A percentile compares a stretch with the other conserved stretches of the same genome.
Evolutionary conservation across 2,797 vertebrate species (phyloP).

Genomic region (Tolypeutes matacus): DNA sequence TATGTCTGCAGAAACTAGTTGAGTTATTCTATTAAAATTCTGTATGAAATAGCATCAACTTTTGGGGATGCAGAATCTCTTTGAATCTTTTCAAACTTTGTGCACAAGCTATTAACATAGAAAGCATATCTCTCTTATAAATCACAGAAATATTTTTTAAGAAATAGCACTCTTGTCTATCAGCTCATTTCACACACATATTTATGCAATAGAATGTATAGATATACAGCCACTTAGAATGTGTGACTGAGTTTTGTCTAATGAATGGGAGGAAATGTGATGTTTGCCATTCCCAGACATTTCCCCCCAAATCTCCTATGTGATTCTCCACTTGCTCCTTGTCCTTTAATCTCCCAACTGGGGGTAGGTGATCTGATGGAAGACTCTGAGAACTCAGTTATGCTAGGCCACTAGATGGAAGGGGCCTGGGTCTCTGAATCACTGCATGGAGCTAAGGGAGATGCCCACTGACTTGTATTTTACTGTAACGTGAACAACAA

Average conservation of each 20-base stretch:
- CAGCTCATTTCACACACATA: constrained; percentile 66
- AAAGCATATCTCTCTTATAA: constrained; percentile 71
- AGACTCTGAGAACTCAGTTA: rapidly evolving
- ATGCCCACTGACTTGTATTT: background rate
- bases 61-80: background rate
- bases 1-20: background rate
- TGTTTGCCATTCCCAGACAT: background rate
- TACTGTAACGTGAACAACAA: background rate
- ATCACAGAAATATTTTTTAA: constrained; percentile 76
- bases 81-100: constrained; percentile 64
- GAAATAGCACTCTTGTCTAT: constrained; percentile 82
- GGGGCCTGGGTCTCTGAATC: background rate
- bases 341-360: background rate
- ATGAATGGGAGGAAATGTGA: background rate
- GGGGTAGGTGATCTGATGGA: background rate
- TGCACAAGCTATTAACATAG: constrained; percentile 75
- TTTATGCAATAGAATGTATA: constrained; percentile 78
- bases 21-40: constrained; percentile 57
- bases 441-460: background rate
- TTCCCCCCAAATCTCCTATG: background rate
- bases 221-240: constrained; percentile 60
- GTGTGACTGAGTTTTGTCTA: background rate
- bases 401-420: rapidly evolving
- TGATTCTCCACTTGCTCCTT: background rate
- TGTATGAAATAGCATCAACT: constrained; percentile 57